phyloP scores from a whole-genome alignment of 37 sponge, comb jelly and placozoan species.

The Mnemiopsis leidyi region DNA sequence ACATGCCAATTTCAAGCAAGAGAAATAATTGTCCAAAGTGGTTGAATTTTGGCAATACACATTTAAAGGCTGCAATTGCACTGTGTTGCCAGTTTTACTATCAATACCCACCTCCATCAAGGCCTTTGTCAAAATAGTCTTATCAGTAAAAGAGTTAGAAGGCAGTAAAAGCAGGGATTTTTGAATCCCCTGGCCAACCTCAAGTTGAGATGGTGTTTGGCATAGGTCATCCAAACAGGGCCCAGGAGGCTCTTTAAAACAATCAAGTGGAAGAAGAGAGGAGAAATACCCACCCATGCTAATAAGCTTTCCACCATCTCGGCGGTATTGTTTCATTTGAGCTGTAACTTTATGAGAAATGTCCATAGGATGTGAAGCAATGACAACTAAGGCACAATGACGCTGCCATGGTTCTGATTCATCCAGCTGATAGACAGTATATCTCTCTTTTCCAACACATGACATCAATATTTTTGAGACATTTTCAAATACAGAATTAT shows the following conservation, averaged over 20 bases:
- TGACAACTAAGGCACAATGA: constrained; percentile 10
- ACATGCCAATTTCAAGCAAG: not conserved
- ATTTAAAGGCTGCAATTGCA: not conserved
- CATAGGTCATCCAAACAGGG: constrained; percentile 50
- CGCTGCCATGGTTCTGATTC: constrained; percentile 7
- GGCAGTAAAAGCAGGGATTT: not conserved
- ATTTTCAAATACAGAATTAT: not conserved
- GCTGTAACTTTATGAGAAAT: not conserved
- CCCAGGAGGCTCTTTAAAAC: not conserved
- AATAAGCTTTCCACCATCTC: constrained; percentile 10
- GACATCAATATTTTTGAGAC: not conserved
- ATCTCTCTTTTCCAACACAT: not conserved
- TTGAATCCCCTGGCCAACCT: not conserved
- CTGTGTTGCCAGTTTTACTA: not conserved
- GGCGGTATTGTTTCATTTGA: constrained; percentile 15
- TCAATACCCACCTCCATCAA: not conserved
- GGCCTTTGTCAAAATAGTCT: not conserved
- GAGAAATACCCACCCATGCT: constrained; percentile 54
- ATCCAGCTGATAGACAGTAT: constrained; percentile 18
- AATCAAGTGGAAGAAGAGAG: not conserved
- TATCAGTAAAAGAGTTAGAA: not conserved
- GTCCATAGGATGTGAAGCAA: constrained; percentile 20
- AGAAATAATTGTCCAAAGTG: not conserved
- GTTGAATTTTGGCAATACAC: not conserved
- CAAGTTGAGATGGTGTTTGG: not conserved